Conservation (phyloP, 2,797 vertebrate species). For the Sphaeramia orbicularis region DNA sequence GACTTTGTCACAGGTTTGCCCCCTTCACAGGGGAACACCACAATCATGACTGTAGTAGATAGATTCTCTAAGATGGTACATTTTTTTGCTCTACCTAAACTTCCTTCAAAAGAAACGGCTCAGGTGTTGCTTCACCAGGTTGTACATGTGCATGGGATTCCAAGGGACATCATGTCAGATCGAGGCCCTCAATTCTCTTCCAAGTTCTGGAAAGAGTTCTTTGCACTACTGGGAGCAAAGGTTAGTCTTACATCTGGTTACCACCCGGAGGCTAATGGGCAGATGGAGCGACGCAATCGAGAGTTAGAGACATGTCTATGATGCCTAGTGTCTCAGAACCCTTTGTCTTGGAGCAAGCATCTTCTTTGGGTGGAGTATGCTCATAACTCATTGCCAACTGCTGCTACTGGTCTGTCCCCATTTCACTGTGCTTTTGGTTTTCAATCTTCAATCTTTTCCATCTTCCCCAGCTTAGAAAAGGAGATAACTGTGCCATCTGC, state of each 20-base stretch:
- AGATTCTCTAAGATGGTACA: not conserved
- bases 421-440: not conserved
- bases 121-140: not conserved
- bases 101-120: not conserved
- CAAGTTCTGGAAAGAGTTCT: not conserved
- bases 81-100: not conserved
- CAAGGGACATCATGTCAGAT: not conserved
- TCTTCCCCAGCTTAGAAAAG: not conserved
- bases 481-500: not conserved
- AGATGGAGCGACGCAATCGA: no score
- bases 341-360: not conserved
- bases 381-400: not conserved
- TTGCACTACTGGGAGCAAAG: not conserved
- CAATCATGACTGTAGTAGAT: not conserved
- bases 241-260: not conserved
- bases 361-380: conserved; percentile 14
- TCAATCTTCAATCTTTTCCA: not conserved
- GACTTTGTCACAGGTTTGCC: not conserved
- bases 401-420: not conserved
- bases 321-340: not conserved
- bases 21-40: not conserved
- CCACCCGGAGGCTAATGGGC: not conserved
- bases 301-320: not conserved
- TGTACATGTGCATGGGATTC: not conserved
- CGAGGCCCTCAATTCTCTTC: not conserved